Evolutionary conservation across 1,140 invertebrate genomes (phyloP).

Genomic region (Rhyacophila brunnea): DNA sequence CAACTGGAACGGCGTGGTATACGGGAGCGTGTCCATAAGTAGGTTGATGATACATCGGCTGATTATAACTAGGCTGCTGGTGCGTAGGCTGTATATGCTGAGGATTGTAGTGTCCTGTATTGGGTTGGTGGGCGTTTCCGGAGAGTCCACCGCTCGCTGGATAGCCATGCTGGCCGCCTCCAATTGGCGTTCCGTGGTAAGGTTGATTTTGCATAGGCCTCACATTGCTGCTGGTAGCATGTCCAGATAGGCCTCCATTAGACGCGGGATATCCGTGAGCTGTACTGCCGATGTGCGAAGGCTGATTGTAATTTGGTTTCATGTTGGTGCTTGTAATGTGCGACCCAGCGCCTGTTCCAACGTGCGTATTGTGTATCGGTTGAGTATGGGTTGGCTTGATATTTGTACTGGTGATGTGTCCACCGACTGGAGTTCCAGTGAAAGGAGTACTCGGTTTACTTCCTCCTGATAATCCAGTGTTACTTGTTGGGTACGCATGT

Average conservation of each 20-base stretch:
- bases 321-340: no score
- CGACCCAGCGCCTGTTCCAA: no score
- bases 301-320: no score
- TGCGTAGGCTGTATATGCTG: no score
- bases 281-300: background rate
- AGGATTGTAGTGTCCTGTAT: no score
- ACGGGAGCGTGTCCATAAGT: slow-evolving; percentile 2
- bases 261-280: no score
- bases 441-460: background rate
- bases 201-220: no score
- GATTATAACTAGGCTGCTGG: no score
- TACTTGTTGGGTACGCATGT: slow-evolving; percentile 17
- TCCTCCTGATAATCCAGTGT: slow-evolving; percentile 10
- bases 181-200: background rate
- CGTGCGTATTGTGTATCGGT: no score
- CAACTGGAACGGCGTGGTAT: no score
- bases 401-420: background rate
- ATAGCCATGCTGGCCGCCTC: background rate
- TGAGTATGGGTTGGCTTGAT: background rate
- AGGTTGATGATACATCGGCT: background rate
- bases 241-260: no score
- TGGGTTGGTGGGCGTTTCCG: background rate
- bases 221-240: no score
- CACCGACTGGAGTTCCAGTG: background rate
- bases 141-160: slow-evolving; percentile 6